Evolutionary conservation across 2,113 vertebrate genomes (phyloP), one percentile per base, ranked within the genome.

Genomic region (Burhinus bistriatus): DNA sequence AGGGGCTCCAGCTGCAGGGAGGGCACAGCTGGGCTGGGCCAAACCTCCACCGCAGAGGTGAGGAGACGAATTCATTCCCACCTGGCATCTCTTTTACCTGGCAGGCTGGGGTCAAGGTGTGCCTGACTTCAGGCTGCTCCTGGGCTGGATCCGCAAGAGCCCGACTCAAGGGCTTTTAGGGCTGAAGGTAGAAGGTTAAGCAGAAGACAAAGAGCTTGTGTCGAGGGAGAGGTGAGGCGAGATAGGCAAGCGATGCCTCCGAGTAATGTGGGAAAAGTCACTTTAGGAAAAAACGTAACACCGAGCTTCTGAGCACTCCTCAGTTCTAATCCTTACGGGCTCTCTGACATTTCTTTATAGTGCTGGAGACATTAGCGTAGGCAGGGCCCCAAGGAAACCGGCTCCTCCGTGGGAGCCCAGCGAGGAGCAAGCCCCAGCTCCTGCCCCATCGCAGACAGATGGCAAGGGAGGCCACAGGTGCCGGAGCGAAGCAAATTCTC

Each of bases 211-310:
- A 77, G 64, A 55, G 36, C 15, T 81, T 44, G 18, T 11, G 42
- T 32, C 52, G 68, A 5, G 0, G 0, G 40, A 38, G 83, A 27
- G n/a, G 22, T 26, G 91, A 52, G 89, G 61, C 12, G 66, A 83
- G 57, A 29, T 2, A 62, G 62, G 83, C 87, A 61, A 15, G 11
- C 38, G 4, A 1, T 5, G 47, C 83, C 94, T 64, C 27, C 1
- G 21, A 92, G 78, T 26, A 14, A 61, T 38, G 82, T 6, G 58
- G 36, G 70, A 76, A 97, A 96, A 96, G 93, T 91, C 93, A 93
- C 49, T 22, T 76, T 21, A 58, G 78, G 61, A 79, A 32, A 85
- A 87, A 15, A 5, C 38, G 0, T 5, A 9, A 25, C 36, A 0
- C 30, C 5, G 18, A 57, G 44, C 52, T 29, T 9, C 73, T 52